Evolutionary conservation across 2,888 invertebrate species (phyloP).

Genomic region (Euplexia lucipara): DNA sequence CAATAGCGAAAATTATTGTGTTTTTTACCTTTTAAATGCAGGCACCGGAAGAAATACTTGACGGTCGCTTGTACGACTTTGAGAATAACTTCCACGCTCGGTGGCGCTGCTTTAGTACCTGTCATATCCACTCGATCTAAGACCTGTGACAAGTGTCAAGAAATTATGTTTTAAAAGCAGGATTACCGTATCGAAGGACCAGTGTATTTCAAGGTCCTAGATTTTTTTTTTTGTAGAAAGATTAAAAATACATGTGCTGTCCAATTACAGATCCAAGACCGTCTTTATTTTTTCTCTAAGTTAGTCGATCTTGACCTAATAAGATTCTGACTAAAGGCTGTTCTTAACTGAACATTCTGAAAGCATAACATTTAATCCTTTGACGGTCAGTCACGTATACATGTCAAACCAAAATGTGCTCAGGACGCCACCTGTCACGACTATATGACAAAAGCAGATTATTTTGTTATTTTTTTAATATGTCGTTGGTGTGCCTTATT

Average conservation of each 20-base stretch:
- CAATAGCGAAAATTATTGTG: neutral
- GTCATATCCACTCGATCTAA: slow-evolving; percentile 93
- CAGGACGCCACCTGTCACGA: no score
- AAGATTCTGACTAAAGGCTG: no score
- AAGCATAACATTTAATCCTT: no score
- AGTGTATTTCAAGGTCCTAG: neutral
- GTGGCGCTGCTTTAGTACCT: slow-evolving; percentile 90
- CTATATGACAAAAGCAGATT: no score
- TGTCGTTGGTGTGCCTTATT: no score
- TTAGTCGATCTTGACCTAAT: no score
- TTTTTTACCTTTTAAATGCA: slow-evolving; percentile 92
- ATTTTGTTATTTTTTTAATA: no score
- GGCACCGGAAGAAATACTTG: slow-evolving; percentile 94
- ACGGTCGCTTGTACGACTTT: slow-evolving; percentile 94
- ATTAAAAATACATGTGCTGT: neutral
- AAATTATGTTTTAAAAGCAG: neutral
- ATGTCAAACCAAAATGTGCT: no score
- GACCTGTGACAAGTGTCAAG: slow-evolving; percentile 84
- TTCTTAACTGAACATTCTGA: no score
- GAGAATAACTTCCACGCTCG: slow-evolving; percentile 92
- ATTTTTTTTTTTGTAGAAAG: no score
- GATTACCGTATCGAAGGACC: neutral
- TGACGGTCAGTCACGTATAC: no score
- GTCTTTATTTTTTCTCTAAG: no score
- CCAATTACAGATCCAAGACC: neutral